These are phyloP conservation scores for Oxycera nigricornis DNA, from an alignment of 2,888 invertebrate species.

Conservation along the genomic window DNA sequence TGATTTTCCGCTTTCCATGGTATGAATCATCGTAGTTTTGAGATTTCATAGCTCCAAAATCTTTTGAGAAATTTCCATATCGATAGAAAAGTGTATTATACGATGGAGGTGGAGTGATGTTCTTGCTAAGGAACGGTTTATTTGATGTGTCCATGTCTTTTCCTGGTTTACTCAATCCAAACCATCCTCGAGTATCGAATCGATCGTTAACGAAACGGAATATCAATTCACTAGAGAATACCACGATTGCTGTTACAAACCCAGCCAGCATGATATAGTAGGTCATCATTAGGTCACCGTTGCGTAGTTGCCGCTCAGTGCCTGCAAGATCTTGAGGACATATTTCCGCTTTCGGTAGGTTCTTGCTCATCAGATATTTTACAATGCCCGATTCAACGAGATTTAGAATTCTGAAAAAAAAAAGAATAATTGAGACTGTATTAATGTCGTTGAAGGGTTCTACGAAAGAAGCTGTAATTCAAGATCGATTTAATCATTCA, in stretches of 20 bases:
- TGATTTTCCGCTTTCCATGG: slow-evolving; percentile 64
- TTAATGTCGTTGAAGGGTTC: too few species aligned
- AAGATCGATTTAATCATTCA: too few species aligned
- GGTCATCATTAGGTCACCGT: slow-evolving; percentile 80
- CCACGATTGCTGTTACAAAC: slow-evolving; percentile 68
- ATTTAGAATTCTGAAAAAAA: slow-evolving; percentile 67
- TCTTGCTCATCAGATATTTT: slow-evolving; percentile 68
- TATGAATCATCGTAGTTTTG: background rate
- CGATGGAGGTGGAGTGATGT: slow-evolving; percentile 68
- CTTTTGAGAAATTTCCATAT: slow-evolving; percentile 52
- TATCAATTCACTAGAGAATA: slow-evolving; percentile 72
- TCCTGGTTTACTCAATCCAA: background rate
- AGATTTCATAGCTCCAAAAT: slow-evolving; percentile 57
- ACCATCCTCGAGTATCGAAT: background rate
- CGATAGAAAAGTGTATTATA: slow-evolving; percentile 62
- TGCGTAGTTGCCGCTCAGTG: slow-evolving; percentile 77
- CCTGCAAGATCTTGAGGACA: slow-evolving; percentile 83
- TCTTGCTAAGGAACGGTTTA: slow-evolving; percentile 46
- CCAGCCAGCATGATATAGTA: slow-evolving; percentile 78
- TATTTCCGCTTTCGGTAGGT: slow-evolving; percentile 77
- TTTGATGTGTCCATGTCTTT: background rate
- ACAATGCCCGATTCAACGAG: slow-evolving; percentile 80
- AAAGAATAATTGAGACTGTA: too few species aligned
- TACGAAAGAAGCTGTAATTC: too few species aligned
- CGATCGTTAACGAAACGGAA: slow-evolving; percentile 57